A percentile compares a stretch with the other conserved stretches of the same genome.
Evolutionary conservation across 1,140 invertebrate species (phyloP).

Genomic region (Macrosteles quadrilineatus): DNA sequence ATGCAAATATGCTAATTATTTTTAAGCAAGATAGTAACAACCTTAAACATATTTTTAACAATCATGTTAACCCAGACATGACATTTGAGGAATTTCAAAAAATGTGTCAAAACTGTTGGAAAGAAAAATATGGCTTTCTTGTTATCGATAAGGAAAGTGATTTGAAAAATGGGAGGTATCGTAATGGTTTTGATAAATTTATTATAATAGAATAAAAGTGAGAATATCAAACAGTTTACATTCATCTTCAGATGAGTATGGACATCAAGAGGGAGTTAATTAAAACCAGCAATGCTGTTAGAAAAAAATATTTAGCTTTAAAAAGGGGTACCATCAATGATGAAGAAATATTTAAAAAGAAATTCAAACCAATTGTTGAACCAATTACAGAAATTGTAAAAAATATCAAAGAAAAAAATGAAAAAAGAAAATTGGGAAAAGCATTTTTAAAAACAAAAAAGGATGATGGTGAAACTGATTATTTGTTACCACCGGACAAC

Average conservation of each 20-base stretch:
- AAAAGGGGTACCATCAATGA: background rate
- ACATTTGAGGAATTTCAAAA: conserved; percentile 15
- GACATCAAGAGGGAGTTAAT: background rate
- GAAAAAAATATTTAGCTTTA: background rate
- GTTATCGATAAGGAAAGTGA: conserved; percentile 45
- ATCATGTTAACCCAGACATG: conserved; percentile 22
- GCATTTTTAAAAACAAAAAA: too few species aligned
- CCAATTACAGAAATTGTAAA: background rate
- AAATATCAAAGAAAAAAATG: background rate
- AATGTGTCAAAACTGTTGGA: conserved; percentile 10
- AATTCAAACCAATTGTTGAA: background rate
- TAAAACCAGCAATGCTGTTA: background rate
- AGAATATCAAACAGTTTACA: background rate
- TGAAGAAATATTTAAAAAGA: background rate
- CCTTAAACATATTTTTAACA: conserved; percentile 27
- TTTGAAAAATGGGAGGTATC: conserved; percentile 44
- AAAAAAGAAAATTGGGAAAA: too few species aligned
- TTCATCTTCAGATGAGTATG: background rate
- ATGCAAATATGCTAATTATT: conserved; percentile 47
- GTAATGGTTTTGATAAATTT: conserved; percentile 44
- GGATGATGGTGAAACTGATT: too few species aligned
- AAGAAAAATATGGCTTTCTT: conserved; percentile 42
- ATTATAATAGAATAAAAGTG: background rate
- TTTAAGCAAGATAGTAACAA: conserved; percentile 26
- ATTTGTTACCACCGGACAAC: too few species aligned